Evolutionary conservation across 2,888 invertebrate genomes (phyloP).

Genomic region (Hipparchia semele): DNA sequence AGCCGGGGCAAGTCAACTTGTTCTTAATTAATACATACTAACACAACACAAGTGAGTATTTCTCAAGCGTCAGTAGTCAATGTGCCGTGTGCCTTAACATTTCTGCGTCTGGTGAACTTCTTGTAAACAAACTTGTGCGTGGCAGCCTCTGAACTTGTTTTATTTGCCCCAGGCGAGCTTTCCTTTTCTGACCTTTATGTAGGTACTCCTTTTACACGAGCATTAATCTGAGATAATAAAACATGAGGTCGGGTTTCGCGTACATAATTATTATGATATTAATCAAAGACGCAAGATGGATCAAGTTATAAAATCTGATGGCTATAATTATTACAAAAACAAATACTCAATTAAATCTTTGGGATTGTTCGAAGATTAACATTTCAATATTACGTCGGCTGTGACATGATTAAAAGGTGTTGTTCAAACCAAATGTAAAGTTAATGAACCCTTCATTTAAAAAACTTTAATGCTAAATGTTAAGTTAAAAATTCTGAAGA

Average conservation of each 20-base stretch:
- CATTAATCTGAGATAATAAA: slow-evolving; percentile 40
- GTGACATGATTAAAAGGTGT: not conserved
- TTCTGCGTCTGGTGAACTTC: slow-evolving; percentile 22
- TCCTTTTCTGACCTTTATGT: slow-evolving; percentile 72
- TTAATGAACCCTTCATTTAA: not conserved
- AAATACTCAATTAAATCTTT: slow-evolving; percentile 22
- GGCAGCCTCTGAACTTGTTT: slow-evolving; percentile 34
- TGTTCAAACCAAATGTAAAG: not conserved
- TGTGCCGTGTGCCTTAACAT: slow-evolving; percentile 25
- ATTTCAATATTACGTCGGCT: not conserved
- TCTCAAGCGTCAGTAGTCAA: not conserved
- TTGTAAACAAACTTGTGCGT: slow-evolving; percentile 48
- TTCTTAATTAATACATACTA: too few species aligned
- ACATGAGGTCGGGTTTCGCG: slow-evolving; percentile 31
- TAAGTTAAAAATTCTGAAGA: too few species aligned
- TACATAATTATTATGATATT: slow-evolving; percentile 29
- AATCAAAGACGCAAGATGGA: slow-evolving; percentile 27
- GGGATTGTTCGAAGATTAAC: not conserved
- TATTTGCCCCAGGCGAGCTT: slow-evolving; percentile 51
- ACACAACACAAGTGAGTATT: not conserved
- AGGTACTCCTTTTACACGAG: slow-evolving; percentile 48
- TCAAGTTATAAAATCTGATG: slow-evolving; percentile 33
- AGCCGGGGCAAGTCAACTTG: too few species aligned
- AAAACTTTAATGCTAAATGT: not conserved
- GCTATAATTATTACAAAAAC: slow-evolving; percentile 24